Percentiles rank a stretch among this genome's conserved stretches.
Conservation (phyloP, 1,140 invertebrate genomes). For the Pseudobourletiella spinata region DNA sequence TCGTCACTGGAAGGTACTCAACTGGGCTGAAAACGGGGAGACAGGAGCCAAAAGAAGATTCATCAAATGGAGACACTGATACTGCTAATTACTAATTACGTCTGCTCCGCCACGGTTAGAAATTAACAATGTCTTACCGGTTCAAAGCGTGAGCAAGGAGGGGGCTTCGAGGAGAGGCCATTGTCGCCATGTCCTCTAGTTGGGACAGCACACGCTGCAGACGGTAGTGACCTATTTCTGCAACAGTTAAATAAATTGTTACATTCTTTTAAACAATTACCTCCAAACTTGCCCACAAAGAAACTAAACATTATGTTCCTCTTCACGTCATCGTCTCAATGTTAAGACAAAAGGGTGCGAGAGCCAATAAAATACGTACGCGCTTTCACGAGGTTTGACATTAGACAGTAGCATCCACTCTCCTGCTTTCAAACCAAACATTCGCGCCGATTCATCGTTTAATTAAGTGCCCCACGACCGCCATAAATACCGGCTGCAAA, state of each 20-base stretch:
- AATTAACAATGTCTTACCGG: no score
- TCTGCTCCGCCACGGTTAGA: no score
- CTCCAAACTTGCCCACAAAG: background rate
- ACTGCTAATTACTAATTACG: no score
- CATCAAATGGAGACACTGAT: no score
- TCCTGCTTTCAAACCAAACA: no score
- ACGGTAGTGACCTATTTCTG: constrained; percentile 30
- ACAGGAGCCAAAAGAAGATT: no score
- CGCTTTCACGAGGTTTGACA: background rate
- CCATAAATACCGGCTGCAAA: no score
- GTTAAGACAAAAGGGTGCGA: background rate
- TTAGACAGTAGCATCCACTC: background rate
- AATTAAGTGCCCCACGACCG: no score
- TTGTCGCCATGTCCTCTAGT: constrained; percentile 33
- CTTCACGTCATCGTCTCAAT: background rate
- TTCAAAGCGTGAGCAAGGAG: constrained; percentile 6
- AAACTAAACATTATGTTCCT: background rate
- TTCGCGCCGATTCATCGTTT: no score
- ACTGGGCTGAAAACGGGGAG: constrained; percentile 20
- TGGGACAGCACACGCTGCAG: constrained; percentile 27
- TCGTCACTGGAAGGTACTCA: constrained; percentile 31
- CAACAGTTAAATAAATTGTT: background rate
- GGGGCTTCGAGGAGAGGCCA: constrained; percentile 20
- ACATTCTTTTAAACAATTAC: background rate
- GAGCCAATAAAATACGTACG: background rate